phyloP scores from a whole-genome alignment of 2,113 vertebrate genomes.

The Sorex araneus region DNA sequence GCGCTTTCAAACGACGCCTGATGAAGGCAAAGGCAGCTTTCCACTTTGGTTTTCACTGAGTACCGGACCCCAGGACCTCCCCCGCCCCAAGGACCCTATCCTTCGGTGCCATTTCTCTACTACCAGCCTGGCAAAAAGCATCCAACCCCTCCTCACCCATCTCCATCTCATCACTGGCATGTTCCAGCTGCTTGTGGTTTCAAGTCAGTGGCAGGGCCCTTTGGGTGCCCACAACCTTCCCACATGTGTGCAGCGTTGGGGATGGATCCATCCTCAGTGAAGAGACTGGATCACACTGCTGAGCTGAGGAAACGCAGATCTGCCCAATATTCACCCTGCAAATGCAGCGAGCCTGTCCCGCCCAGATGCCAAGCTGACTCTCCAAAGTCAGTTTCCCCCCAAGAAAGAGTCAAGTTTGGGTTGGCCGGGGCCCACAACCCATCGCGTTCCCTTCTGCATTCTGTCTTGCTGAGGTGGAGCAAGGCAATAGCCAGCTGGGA shows the following conservation, averaged over 20 bases:
- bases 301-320: conserved; percentile 23
- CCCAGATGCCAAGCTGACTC: conserved; percentile 7
- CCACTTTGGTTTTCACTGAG: conserved; percentile 38
- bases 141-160: neutral
- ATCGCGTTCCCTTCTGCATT: neutral
- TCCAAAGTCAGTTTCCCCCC: neutral
- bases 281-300: conserved; percentile 53
- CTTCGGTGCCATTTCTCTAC: neutral
- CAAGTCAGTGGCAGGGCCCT: conserved; percentile 26
- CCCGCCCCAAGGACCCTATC: neutral
- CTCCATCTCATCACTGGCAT: conserved; percentile 52
- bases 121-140: neutral
- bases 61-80: neutral
- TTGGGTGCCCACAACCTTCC: neutral
- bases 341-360: neutral
- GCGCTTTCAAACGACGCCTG: conserved; percentile 60
- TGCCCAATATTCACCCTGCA: conserved; percentile 63
- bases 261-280: conserved; percentile 61
- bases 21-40: conserved; percentile 23
- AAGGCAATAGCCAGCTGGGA: neutral
- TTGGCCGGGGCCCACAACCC: neutral
- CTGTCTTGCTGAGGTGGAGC: neutral
- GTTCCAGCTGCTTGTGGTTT: conserved; percentile 40
- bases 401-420: neutral
- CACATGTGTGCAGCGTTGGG: conserved; percentile 50